Percentiles rank a stretch among this genome's conserved stretches.
Conservation (phyloP, 2,888 invertebrate genomes). For the Mythimna impura region DNA sequence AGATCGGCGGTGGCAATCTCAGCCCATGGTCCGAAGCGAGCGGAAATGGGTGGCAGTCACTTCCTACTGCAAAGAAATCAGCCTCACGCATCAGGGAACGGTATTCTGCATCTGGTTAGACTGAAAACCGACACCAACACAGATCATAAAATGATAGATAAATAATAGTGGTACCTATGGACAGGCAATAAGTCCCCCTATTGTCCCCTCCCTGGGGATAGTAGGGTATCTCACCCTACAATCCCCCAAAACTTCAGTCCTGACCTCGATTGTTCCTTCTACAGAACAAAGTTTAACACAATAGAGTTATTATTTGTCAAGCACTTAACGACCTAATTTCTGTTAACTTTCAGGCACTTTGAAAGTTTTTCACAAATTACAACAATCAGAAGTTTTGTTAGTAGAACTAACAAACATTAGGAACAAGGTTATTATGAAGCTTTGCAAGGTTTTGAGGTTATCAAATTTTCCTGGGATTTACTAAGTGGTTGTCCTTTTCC, state of each 20-base stretch:
- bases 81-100: background rate
- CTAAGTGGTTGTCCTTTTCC: too few species aligned
- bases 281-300: slow-evolving; percentile 43
- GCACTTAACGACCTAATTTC: slow-evolving; percentile 45
- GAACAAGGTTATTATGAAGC: background rate
- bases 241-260: slow-evolving; percentile 23
- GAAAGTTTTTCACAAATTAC: slow-evolving; percentile 44
- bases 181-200: background rate
- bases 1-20: too few species aligned
- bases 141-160: background rate
- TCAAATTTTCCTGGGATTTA: background rate
- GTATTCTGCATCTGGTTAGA: background rate
- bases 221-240: background rate
- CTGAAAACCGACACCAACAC: background rate
- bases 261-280: slow-evolving; percentile 1
- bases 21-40: too few species aligned
- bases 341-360: slow-evolving; percentile 34
- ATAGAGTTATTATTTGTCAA: slow-evolving; percentile 48
- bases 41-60: too few species aligned
- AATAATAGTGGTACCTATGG: background rate
- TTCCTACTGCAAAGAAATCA: too few species aligned
- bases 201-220: too few species aligned
- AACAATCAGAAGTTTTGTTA: slow-evolving; percentile 32
- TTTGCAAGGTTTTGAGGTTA: background rate
- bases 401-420: slow-evolving; percentile 19